Evolutionary conservation across 2,888 invertebrate genomes (phyloP), one percentile per base, ranked within the genome.

Genomic region (Palloptera scutellata): DNA sequence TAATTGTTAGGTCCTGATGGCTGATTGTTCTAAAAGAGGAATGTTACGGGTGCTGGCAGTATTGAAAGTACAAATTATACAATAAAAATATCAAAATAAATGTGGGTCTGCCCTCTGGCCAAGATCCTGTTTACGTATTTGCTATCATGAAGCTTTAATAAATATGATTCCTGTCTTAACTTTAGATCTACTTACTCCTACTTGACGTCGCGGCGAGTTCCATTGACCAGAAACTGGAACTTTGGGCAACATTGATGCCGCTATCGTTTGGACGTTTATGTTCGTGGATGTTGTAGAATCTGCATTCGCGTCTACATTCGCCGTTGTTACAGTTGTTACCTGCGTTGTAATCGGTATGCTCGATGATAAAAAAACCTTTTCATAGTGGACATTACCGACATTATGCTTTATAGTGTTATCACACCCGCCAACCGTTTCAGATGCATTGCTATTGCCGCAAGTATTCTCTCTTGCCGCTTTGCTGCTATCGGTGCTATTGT

Each of bases 341-440:
- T 73, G 52, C 48, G 43, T 17, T 3, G 52, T 73, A 6, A 78
- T 75, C 12, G 80, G 79, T 66, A 75, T 77, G 61, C 77, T 83
- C 20, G 82, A 80, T 8, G 83, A 81, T 1, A 84, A 79, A 68
- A 85, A 84, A 3, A 85, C 81, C 66, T 83, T 83, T 66, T 85
- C 84, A 55, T 84, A 84, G 69, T 84, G 83, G 10, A 81, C 74
- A 59, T 75, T 76, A 12, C 79, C 80, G 3, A 58, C 62, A 61
- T 68, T 70, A 20, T 64, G 67, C 64, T 62, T 69, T 5, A 69
- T 58, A 12, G 40, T 30, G 42, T 30, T 57, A 51, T 61, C 60
- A 15, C 12, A 11, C 15, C 51, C 20, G 15, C 2, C 17, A 6
- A 42, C 30, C 8, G 60, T 19, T 1, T 43, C 20, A 30, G 58